These are phyloP conservation scores for Luffia ferchaultella DNA, from an alignment of 2,888 invertebrate genomes.

Conservation along the genomic window DNA sequence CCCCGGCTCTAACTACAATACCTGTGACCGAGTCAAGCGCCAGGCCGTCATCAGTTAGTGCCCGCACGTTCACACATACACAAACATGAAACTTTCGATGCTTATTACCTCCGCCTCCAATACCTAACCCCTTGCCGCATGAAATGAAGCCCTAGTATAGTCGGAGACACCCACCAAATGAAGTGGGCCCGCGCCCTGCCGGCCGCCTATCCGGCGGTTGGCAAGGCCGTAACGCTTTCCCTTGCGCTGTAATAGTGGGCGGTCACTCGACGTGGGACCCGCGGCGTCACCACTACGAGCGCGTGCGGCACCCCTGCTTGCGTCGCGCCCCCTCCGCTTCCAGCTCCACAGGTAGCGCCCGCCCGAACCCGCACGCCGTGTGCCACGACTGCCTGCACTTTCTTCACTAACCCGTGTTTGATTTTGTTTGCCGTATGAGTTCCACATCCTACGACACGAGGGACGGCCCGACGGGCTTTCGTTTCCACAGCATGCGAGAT, in stretches of 20 bases:
- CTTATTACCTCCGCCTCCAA: neutral
- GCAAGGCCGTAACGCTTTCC: conserved; percentile 70
- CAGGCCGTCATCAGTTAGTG: conserved; percentile 92
- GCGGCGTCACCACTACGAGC: conserved; percentile 88
- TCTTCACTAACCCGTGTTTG: neutral
- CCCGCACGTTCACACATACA: conserved; percentile 4
- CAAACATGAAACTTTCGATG: neutral
- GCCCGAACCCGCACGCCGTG: conserved; percentile 13
- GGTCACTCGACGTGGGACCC: conserved; percentile 87
- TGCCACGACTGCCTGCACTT: conserved; percentile 1
- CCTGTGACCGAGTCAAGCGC: conserved; percentile 92
- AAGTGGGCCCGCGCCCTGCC: neutral
- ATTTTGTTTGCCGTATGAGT: conserved; percentile 5
- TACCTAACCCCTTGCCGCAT: neutral
- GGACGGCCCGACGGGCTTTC: no score
- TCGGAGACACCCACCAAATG: neutral
- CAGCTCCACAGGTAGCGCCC: conserved; percentile 64
- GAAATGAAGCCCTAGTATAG: neutral
- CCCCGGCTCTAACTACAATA: conserved; percentile 92
- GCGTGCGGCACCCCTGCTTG: conserved; percentile 75
- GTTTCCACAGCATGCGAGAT: no score
- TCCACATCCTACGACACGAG: no score
- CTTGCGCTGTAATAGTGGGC: conserved; percentile 57
- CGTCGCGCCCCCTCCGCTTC: conserved; percentile 73
- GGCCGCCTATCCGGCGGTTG: conserved; percentile 60